Percentiles rank a stretch among this genome's conserved stretches.
Conservation (phyloP, 2,797 vertebrate genomes). For the Tragopan temminckii region DNA sequence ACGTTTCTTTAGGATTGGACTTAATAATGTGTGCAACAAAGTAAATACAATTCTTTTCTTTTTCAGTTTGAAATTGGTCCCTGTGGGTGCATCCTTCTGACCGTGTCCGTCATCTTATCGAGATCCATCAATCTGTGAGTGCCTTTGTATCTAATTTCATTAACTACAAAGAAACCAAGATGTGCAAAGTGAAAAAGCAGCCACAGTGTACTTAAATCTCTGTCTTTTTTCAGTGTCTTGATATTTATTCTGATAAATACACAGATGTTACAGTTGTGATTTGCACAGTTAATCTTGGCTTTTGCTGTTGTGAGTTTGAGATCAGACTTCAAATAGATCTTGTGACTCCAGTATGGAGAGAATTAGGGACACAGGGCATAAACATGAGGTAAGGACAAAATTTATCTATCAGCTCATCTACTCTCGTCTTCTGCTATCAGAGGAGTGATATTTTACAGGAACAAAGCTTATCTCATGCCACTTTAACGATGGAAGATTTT, state of each 20-base stretch:
- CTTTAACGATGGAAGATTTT: not conserved
- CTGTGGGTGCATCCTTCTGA: conserved; percentile 90
- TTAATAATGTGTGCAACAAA: not conserved
- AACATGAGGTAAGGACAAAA: not conserved
- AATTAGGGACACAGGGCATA: not conserved
- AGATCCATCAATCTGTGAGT: conserved; percentile 90
- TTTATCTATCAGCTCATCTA: not conserved
- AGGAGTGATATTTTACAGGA: not conserved
- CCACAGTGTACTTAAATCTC: not conserved
- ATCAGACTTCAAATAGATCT: not conserved
- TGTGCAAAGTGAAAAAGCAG: not conserved
- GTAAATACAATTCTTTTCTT: not conserved
- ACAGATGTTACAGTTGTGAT: not conserved
- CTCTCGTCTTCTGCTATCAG: too few species aligned
- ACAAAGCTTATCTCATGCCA: not conserved
- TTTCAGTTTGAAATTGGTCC: conserved; percentile 90
- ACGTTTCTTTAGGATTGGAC: not conserved
- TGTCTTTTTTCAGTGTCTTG: not conserved
- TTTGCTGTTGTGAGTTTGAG: not conserved
- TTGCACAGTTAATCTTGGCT: not conserved
- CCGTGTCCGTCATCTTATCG: conserved; percentile 91
- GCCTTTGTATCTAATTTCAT: not conserved
- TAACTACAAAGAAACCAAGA: not conserved
- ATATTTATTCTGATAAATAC: not conserved
- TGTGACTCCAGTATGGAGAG: not conserved